These are phyloP conservation scores for Pygoscelis adeliae DNA, from an alignment of 2,113 vertebrate species.

Conservation along the genomic window DNA sequence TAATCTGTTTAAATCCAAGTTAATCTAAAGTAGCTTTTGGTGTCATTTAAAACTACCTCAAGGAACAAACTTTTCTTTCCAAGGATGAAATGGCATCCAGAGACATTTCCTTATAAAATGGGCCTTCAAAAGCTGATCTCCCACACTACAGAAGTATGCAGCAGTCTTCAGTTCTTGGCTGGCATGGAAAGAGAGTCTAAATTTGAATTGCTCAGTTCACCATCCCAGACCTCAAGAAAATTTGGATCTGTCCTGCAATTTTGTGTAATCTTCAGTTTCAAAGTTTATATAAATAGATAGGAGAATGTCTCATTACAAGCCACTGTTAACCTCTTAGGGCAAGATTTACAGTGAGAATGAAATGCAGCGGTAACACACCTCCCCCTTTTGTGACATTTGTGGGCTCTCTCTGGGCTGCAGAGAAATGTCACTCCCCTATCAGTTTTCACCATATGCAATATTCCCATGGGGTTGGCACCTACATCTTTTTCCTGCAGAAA, in stretches of 20 bases:
- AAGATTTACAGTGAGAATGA: neutral
- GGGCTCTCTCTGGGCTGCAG: neutral
- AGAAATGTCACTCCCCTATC: neutral
- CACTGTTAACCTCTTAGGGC: neutral
- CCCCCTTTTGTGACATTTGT: neutral
- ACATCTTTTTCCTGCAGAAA: neutral
- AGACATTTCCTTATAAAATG: neutral
- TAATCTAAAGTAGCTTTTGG: conserved; percentile 30
- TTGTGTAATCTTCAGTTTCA: neutral
- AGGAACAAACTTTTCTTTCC: conserved; percentile 2
- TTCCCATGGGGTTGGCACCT: neutral
- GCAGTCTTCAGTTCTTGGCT: neutral
- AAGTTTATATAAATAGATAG: neutral
- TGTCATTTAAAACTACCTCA: neutral
- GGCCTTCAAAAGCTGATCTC: neutral
- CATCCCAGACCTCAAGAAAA: neutral
- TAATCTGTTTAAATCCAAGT: conserved; percentile 26
- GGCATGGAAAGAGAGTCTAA: neutral
- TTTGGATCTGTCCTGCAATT: neutral
- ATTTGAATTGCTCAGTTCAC: neutral
- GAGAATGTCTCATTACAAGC: neutral
- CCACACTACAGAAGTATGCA: neutral
- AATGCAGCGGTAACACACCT: neutral
- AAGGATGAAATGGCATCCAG: neutral
- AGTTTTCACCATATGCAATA: neutral